Percentiles rank a stretch among this genome's conserved stretches.
Evolutionary conservation across 2,113 vertebrate genomes (phyloP).

Genomic region (Dasyornis broadbenti): DNA sequence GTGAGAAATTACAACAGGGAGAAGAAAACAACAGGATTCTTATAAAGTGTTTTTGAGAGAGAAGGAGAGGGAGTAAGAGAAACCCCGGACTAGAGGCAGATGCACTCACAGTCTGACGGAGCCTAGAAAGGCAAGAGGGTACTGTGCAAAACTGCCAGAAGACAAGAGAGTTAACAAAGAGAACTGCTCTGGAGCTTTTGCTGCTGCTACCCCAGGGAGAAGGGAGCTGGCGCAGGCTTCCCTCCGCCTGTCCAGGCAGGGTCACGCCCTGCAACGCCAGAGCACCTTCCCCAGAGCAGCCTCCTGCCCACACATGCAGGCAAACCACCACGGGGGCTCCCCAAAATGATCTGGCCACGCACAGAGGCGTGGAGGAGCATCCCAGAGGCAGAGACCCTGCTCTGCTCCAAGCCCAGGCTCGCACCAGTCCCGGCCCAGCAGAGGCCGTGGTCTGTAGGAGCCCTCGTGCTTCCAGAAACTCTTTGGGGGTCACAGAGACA

Average conservation of each 20-base stretch:
- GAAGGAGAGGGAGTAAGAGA: neutral
- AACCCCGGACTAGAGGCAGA: neutral
- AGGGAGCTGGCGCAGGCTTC: neutral
- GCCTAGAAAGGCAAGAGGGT: neutral
- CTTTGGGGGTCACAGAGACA: neutral
- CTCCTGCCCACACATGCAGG: neutral
- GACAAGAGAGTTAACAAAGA: neutral
- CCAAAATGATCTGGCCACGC: neutral
- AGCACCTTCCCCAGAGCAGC: neutral
- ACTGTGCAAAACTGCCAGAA: neutral
- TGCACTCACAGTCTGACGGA: neutral
- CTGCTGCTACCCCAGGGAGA: neutral
- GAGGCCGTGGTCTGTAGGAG: neutral
- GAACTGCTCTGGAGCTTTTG: neutral
- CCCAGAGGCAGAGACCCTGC: neutral
- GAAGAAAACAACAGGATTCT: neutral
- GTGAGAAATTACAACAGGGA: neutral
- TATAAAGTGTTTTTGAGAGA: neutral
- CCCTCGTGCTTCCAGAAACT: neutral
- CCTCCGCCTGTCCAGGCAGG: neutral
- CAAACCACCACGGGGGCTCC: fast-evolving
- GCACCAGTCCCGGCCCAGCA: fast-evolving
- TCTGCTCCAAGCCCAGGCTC: neutral
- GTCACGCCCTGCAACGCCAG: fast-evolving
- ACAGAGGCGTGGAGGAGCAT: neutral